Evolutionary conservation across 2,888 invertebrate genomes (phyloP).

Genomic region (Parelbella ahira): DNA sequence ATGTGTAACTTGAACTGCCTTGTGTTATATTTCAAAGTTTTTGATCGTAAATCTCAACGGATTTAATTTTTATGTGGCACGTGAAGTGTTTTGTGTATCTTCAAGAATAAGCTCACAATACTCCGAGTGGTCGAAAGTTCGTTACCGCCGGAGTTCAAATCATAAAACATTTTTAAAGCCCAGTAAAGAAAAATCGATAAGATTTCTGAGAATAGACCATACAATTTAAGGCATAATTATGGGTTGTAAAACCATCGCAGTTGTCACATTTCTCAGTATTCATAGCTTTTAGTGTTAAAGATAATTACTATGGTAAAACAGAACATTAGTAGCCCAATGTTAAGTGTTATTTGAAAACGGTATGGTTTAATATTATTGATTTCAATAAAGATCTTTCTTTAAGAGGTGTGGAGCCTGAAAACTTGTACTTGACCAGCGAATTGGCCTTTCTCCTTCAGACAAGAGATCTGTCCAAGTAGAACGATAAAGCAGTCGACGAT

Average conservation of each 20-base stretch:
- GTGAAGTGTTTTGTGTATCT: constrained; percentile 46
- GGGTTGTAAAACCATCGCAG: constrained; percentile 9
- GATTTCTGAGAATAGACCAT: constrained; percentile 19
- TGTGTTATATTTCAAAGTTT: constrained; percentile 75
- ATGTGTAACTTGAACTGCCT: constrained; percentile 61
- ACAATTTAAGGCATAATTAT: neutral
- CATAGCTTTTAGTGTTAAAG: too few species aligned
- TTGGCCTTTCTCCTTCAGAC: too few species aligned
- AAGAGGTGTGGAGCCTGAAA: too few species aligned
- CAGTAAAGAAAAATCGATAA: constrained; percentile 12
- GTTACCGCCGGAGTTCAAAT: constrained; percentile 13
- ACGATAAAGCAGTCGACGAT: too few species aligned
- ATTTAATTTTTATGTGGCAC: constrained; percentile 71
- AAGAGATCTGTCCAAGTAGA: too few species aligned
- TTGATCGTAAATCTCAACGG: constrained; percentile 62
- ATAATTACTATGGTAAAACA: too few species aligned
- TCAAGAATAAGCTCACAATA: constrained; percentile 24
- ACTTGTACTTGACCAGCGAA: too few species aligned
- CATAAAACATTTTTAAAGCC: constrained; percentile 23
- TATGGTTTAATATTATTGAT: too few species aligned
- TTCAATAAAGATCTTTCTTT: too few species aligned
- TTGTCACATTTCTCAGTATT: too few species aligned
- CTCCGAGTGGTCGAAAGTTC: constrained; percentile 20
- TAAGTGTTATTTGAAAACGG: too few species aligned
- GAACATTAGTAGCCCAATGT: too few species aligned